phyloP scores from a whole-genome alignment of 2,888 invertebrate species.

The Sarcophaga rosellei region DNA sequence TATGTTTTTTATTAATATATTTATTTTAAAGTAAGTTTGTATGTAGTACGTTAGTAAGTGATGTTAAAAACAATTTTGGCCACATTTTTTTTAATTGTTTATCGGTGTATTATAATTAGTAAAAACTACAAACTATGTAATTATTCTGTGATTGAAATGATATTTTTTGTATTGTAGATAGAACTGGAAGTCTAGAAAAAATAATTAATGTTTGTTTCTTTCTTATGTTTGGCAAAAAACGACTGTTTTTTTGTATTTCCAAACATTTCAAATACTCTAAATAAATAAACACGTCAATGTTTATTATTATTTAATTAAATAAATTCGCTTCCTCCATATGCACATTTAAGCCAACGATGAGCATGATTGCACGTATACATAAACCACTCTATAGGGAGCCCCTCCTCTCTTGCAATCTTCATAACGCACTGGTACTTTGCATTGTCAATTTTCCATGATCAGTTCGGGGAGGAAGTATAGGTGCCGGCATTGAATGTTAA shows the following conservation, averaged over 20 bases:
- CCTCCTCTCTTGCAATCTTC: not conserved
- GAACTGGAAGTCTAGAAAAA: no score
- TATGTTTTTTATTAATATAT: no score
- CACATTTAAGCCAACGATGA: constrained; percentile 25
- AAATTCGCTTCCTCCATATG: not conserved
- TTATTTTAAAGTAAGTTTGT: no score
- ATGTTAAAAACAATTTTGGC: not conserved
- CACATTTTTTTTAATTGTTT: not conserved
- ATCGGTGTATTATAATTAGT: no score
- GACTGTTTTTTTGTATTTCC: no score
- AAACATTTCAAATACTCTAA: no score
- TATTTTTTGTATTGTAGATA: no score
- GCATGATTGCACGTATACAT: constrained; percentile 56
- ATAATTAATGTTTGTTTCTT: no score
- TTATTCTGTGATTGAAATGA: no score
- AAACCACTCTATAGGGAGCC: not conserved
- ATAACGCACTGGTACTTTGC: not conserved
- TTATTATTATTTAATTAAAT: constrained; percentile 7
- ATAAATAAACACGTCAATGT: not conserved
- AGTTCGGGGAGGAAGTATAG: constrained; percentile 12
- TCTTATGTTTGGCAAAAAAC: no score
- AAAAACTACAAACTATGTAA: no score
- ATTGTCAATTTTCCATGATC: constrained; percentile 24
- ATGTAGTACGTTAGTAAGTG: no score
- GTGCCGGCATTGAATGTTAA: not conserved